Percentiles rank a stretch among this genome's conserved stretches.
Conservation (phyloP, 1,140 invertebrate species). For the Tetraneura akinire region DNA sequence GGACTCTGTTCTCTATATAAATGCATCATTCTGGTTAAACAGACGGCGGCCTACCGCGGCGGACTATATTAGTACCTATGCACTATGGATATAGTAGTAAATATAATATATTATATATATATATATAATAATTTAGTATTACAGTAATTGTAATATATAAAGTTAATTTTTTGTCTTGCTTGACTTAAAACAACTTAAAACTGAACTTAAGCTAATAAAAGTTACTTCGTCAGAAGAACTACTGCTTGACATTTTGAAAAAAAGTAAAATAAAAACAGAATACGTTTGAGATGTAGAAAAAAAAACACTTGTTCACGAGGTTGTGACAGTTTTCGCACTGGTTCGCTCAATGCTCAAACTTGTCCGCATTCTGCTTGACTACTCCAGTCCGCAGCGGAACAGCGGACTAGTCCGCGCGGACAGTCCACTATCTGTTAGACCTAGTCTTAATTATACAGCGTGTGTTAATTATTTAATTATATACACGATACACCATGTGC, state of each 20-base stretch:
- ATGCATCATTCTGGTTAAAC: slow-evolving; percentile 11
- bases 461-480: too few relatives aligned
- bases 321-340: background rate
- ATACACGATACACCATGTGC: too few relatives aligned
- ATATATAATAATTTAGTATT: too few relatives aligned
- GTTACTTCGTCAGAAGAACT: background rate
- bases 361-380: slow-evolving; percentile 11
- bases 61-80: too few relatives aligned
- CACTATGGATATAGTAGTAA: slow-evolving; percentile 13
- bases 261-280: slow-evolving; percentile 9
- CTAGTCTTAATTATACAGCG: too few relatives aligned
- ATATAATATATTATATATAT: background rate
- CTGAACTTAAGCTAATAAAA: too few relatives aligned
- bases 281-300: slow-evolving; percentile 1
- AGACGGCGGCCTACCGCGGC: background rate
- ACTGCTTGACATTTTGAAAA: slow-evolving; percentile 18
- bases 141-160: too few relatives aligned
- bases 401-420: background rate
- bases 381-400: background rate
- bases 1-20: background rate
- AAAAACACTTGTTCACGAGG: background rate
- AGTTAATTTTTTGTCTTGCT: slow-evolving; percentile 7
- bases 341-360: background rate
- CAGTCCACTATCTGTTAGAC: too few relatives aligned
- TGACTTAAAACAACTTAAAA: background rate